Base-by-base conservation (phyloP, 2,888 invertebrate genomes). In the Cetonia aurata region DNA sequence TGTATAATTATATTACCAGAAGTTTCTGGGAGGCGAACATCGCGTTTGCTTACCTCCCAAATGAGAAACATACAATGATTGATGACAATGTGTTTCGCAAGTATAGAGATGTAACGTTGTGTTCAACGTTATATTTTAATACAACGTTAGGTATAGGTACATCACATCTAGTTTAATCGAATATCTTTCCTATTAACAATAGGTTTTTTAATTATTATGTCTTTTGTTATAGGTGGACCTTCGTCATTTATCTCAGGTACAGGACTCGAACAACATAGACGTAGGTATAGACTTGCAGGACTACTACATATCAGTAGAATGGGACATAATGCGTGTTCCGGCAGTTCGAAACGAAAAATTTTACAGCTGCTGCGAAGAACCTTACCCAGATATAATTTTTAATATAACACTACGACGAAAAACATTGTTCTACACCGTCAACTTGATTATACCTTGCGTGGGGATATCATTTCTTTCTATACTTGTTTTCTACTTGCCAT, bases 351-450 rank as follows among this genome's bases (percentile, higher is more conserved):
- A 96, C 84, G 96, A 96, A 83, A 95, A 95, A 84, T 95, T 94
- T 86, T 96, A 98, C 89, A 95, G 95, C 80, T 98, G 98, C 86
- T 98, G 98, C 85, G 95, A 96, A 84, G 95, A 98, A 85, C 98
- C 98, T 72, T 99, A 96, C 83, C 93, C 95, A 69, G 99, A 99
- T 87, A 98, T 99, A 82, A 96, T 97, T 79, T 99, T 99, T 88
- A 96, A 98, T 86, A 93, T 99, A 81, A 97, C 97, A 74, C 88
- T 98, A 72, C 88, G 97, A 79, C 89, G 98, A 79, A 98, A 98
- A 87, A 97, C 98, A 44, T 91, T 98, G 73, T 98, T 98, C 88
- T 98, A 98, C 88, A 98, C 97, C 66, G 96, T 98, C 80, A 98
- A 98, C 85, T 90, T 98, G 76, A 98, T 98, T 81, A 96, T 98